Evolutionary conservation across 2,797 vertebrate species (phyloP).

Genomic region (Ptychobarbus kaznakovi): DNA sequence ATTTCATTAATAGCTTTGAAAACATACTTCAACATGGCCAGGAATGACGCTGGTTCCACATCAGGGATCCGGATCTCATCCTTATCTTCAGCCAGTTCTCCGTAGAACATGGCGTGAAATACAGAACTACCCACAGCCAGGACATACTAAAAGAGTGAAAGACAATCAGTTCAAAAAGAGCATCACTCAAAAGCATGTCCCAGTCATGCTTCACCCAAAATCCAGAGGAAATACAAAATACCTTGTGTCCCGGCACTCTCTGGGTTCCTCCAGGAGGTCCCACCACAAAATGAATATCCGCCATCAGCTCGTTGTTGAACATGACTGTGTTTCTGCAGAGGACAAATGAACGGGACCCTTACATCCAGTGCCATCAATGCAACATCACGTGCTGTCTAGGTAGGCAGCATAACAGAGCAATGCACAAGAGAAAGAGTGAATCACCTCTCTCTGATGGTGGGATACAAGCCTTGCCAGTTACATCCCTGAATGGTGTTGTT

Average conservation of each 20-base stretch:
- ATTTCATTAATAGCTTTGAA: neutral
- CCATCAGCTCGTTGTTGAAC: slow-evolving; percentile 99
- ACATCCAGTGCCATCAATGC: neutral
- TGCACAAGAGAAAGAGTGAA: neutral
- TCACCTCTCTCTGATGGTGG: slow-evolving; percentile 95
- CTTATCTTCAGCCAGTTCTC: slow-evolving; percentile 96
- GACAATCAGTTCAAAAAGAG: neutral
- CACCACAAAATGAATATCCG: slow-evolving; percentile 97
- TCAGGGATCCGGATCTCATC: slow-evolving; percentile 99
- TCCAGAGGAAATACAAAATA: slow-evolving; percentile 56
- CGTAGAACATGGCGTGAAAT: slow-evolving; percentile 99
- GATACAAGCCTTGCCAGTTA: slow-evolving; percentile 96
- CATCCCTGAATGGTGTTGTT: slow-evolving; percentile 87
- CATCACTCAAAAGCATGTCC: neutral
- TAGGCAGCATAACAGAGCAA: neutral
- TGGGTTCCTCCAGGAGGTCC: slow-evolving; percentile 93
- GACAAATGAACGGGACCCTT: neutral
- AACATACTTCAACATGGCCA: slow-evolving; percentile 95
- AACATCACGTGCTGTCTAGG: neutral
- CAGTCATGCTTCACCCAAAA: neutral
- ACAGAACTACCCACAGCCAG: slow-evolving; percentile 98
- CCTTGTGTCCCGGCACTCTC: slow-evolving; percentile 96
- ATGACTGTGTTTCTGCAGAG: slow-evolving; percentile 93
- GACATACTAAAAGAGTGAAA: slow-evolving; percentile 83
- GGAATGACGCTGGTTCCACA: slow-evolving; percentile 95